These are phyloP conservation scores for Ormia ochracea DNA, from an alignment of 2,888 invertebrate genomes.

Conservation along the genomic window DNA sequence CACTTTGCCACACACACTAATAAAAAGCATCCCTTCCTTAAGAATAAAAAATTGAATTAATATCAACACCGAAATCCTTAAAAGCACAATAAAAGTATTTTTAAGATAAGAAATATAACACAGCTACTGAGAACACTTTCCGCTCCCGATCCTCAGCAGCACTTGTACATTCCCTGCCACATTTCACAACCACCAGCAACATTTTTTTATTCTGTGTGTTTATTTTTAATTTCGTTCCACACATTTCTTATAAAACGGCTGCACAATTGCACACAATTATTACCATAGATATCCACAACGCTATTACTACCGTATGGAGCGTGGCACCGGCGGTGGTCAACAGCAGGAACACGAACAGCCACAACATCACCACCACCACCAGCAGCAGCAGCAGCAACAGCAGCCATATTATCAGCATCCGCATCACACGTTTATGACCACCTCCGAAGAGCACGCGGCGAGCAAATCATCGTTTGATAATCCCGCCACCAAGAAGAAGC, in stretches of 20 bases:
- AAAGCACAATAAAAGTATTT: constrained; percentile 7
- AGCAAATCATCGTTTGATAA: constrained; percentile 75
- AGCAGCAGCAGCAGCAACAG: constrained; percentile 43
- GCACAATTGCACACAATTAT: constrained; percentile 76
- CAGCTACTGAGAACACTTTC: constrained; percentile 4
- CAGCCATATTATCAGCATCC: constrained; percentile 63
- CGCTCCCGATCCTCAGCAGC: not conserved
- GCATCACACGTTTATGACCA: constrained; percentile 69
- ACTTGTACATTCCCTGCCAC: constrained; percentile 7
- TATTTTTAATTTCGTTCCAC: constrained; percentile 46
- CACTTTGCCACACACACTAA: constrained; percentile 18
- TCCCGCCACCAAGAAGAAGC: constrained; percentile 76
- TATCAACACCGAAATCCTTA: not conserved
- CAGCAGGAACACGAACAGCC: constrained; percentile 66
- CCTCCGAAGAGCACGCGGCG: constrained; percentile 62
- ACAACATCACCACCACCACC: constrained; percentile 48
- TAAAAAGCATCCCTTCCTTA: not conserved
- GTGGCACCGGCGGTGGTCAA: constrained; percentile 75
- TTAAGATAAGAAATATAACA: not conserved
- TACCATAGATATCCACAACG: constrained; percentile 75
- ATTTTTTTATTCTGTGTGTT: constrained; percentile 27
- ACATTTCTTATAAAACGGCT: constrained; percentile 64
- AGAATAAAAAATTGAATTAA: not conserved
- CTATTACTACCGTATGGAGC: constrained; percentile 76
- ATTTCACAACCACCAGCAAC: not conserved